phyloP scores from a whole-genome alignment of 2,113 vertebrate genomes.

The Serilophus lunatus region DNA sequence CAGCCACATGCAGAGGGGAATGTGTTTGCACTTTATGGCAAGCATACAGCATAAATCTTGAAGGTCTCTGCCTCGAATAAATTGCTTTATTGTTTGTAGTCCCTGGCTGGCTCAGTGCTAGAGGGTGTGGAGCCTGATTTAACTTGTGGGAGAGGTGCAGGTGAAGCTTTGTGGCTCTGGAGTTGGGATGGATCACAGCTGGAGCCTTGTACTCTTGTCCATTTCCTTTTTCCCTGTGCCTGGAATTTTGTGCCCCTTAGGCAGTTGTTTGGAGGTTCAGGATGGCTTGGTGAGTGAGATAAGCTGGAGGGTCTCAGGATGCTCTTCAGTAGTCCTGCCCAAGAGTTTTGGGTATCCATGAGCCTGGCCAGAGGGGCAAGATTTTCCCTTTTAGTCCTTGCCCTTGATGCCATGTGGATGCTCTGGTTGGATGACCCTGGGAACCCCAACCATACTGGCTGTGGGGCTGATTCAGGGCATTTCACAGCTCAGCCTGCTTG shows the following conservation, averaged over 20 bases:
- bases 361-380: background rate
- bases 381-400: background rate
- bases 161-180: background rate
- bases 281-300: background rate
- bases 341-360: background rate
- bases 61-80: background rate
- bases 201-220: background rate
- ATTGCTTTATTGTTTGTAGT: background rate
- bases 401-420: rapidly evolving
- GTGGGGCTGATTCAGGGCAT: background rate
- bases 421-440: rapidly evolving
- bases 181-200: background rate
- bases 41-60: background rate
- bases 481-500: rapidly evolving
- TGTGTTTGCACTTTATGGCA: background rate
- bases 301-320: background rate
- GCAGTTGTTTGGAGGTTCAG: background rate
- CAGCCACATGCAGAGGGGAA: background rate
- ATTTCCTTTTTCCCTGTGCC: background rate
- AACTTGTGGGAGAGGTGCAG: background rate
- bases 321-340: background rate
- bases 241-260: background rate
- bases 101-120: rapidly evolving
- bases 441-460: rapidly evolving
- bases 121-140: background rate